Evolutionary conservation across 2,888 invertebrate genomes (phyloP), one percentile per base, ranked within the genome.

Genomic region (Polymixis lichenea): DNA sequence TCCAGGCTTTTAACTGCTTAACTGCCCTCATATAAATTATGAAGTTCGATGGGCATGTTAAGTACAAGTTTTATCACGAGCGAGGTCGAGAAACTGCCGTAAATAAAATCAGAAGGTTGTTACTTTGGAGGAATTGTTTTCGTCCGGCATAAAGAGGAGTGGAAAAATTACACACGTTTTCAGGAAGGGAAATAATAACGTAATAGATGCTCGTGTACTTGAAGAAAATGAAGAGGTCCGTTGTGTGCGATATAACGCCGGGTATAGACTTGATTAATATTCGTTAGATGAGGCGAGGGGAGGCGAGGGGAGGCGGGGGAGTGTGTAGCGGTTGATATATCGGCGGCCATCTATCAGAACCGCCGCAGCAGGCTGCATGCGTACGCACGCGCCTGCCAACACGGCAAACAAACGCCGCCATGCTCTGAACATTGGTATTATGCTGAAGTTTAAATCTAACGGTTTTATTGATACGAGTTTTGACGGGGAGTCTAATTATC

Each of bases 201-300:
- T 79, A 86, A 88, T 88, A 84, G 86, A 88, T 87, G 75, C 77
- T 75, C 80, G 85, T 78, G 85, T 88, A 89, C 88, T 89, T 89
- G 89, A 88, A 89, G 86, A 88, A 91, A 91, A 92, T 90, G 87
- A 91, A 90, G 89, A 91, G 90, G 89, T 89, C 87, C 87, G 84
- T 73, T 86, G 88, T 89, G 86, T 89, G 87, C 87, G 85, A 85
- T 89, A 89, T 86, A 89, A 86, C 86, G 87, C 85, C 88, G 80
- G 80, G 90, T 90, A 90, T 86, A 90, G 89, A 90, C 85, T 91
- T 92, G 92, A 93, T 92, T 93, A 92, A 93, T 93, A 93, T 92
- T 91, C 90, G 90, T 87, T 89, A 91, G 90, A 92, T 91, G 92
- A 90, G 89, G 89, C 88, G 83, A 83, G 86, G 88, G 87, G 92